These are phyloP conservation scores for Parambassis ranga DNA, from an alignment of 2,797 vertebrate genomes.

Conservation along the genomic window DNA sequence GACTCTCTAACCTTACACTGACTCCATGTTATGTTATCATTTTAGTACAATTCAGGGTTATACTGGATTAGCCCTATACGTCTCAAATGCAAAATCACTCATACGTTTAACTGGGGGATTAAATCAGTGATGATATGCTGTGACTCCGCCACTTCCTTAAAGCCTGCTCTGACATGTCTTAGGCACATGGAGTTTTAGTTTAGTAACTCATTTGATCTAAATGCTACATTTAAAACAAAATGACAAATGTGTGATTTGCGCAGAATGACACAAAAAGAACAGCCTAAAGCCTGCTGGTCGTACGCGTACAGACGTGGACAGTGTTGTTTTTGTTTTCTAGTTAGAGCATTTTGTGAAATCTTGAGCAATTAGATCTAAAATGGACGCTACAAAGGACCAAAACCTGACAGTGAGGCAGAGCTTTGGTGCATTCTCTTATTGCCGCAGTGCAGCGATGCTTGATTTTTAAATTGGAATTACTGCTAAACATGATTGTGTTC, in stretches of 20 bases:
- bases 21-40: neutral
- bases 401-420: neutral
- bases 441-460: neutral
- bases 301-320: neutral
- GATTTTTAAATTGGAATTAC: neutral
- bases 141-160: neutral
- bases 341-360: neutral
- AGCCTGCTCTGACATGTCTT: neutral
- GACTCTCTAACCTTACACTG: neutral
- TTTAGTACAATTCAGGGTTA: neutral
- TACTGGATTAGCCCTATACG: neutral
- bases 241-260: neutral
- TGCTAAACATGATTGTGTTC: neutral
- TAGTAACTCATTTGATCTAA: too few species aligned
- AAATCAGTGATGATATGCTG: neutral
- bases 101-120: neutral
- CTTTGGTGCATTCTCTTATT: neutral
- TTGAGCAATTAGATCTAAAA: neutral
- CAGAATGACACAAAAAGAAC: neutral
- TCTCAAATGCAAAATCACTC: neutral
- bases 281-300: too few species aligned
- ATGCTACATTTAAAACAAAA: too few species aligned
- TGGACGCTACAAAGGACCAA: neutral
- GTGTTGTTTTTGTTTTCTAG: neutral
- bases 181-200: neutral